Evolutionary conservation across 53 echinoderm and acorn worm species (phyloP), one percentile per base, ranked within the genome.

Genomic region (Actinopyga echinites): DNA sequence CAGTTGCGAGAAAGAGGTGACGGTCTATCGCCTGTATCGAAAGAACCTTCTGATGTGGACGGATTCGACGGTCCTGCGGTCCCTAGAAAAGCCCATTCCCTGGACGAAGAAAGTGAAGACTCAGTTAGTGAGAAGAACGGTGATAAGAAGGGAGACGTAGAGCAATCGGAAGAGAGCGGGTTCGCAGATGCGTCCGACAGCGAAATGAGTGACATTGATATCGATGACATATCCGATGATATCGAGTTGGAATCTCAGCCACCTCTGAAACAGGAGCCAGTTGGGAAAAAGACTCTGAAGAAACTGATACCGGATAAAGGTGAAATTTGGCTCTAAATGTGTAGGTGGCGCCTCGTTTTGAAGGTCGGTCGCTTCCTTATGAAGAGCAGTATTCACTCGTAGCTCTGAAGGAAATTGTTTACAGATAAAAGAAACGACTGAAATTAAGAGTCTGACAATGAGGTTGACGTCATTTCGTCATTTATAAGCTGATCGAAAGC

Each of bases 1-100:
- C 17, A 77, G 28, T 30, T 61, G 62, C 57, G 81, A n/a, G 81
- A 80, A 38, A 59, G 81, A n/a, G 81, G 81, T 25, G 81, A 80
- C 25, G 81, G 81, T 20, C 12, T 80, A 5, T 80, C 81, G 23
- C 81, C 81, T 1, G 31, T 62, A 17, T 9, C 63, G 28, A 30
- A 21, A 44, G 30, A 21, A 15, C 42, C 74, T 15, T n/a, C n/a
- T 9, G 74, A 73, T n/a, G n/a, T n/a, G 29, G 34, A 32, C 28
- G 53, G 30, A 10, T 28, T 52, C 15, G 17, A 42, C 6, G 30
- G 44, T 31, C 49, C 49, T 2, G 13, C 17, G 13, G 17, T 2
- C 4, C 1, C 49, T 6, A 17, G 13, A 49, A 15, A 68, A 15
- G 22, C 32, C 15, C 23, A 21, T 40, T 40, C 28, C 9, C 21